These are phyloP conservation scores for Tragulus kanchil DNA, from an alignment of 2,113 vertebrate species.

Conservation along the genomic window DNA sequence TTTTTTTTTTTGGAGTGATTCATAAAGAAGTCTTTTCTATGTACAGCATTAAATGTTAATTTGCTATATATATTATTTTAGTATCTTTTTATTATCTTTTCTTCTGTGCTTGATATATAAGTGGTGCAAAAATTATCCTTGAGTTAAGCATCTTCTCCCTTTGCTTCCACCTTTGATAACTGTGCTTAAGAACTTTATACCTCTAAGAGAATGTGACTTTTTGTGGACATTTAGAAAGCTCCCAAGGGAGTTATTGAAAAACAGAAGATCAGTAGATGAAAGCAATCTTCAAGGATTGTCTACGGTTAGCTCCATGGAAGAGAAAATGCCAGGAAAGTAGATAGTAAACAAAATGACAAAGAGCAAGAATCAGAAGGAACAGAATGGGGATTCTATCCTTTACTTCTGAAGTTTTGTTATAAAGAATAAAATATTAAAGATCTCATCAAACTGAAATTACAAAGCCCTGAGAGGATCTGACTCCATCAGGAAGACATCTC, in stretches of 20 bases:
- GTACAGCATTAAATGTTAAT: background rate
- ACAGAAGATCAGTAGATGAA: background rate
- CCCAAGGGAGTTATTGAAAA: background rate
- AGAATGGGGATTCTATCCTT: background rate
- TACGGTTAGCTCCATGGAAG: background rate
- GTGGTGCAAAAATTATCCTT: background rate
- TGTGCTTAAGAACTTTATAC: background rate
- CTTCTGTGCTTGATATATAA: background rate
- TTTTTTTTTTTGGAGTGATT: background rate
- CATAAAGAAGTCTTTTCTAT: background rate
- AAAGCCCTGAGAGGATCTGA: background rate
- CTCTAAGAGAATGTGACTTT: background rate
- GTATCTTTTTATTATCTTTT: background rate
- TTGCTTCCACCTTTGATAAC: background rate
- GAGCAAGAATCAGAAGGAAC: background rate
- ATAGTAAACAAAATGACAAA: background rate
- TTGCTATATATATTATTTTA: background rate
- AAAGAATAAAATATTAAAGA: background rate
- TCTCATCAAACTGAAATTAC: background rate
- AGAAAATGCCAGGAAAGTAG: background rate
- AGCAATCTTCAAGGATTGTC: background rate
- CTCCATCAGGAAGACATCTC: background rate
- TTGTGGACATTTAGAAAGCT: background rate
- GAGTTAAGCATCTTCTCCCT: background rate
- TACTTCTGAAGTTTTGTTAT: background rate